Evolutionary conservation across 1,140 invertebrate genomes (phyloP).

Genomic region (Drosophila busckii): DNA sequence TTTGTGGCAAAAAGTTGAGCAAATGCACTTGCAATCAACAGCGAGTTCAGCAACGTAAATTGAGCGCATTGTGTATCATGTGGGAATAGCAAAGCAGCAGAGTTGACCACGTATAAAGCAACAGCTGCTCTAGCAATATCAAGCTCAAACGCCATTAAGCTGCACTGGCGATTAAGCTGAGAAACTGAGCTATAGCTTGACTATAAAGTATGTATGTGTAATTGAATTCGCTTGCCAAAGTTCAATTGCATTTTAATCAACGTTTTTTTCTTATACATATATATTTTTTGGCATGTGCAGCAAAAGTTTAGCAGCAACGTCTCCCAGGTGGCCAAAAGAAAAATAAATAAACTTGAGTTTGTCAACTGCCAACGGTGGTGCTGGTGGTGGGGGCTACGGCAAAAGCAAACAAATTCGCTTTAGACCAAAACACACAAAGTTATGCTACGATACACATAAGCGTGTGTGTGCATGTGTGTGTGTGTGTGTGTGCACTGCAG

Average conservation of each 20-base stretch:
- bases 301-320: neutral
- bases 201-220: conserved; percentile 36
- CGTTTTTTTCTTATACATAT: conserved; percentile 26
- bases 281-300: no score
- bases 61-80: conserved; percentile 37
- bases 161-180: conserved; percentile 29
- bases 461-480: neutral
- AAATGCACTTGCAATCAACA: conserved; percentile 35
- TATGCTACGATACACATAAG: neutral
- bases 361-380: conserved; percentile 26
- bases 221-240: conserved; percentile 53
- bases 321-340: conserved; percentile 4
- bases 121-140: conserved; percentile 28
- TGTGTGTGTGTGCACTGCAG: neutral
- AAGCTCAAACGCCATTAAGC: conserved; percentile 69
- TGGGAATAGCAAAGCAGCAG: conserved; percentile 1
- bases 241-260: conserved; percentile 64
- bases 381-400: no score
- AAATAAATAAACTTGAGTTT: conserved; percentile 51
- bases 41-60: conserved; percentile 31
- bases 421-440: neutral
- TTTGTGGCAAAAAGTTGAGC: conserved; percentile 35
- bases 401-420: conserved; percentile 14
- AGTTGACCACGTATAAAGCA: conserved; percentile 21
- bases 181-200: no score